Evolutionary conservation across 2,113 vertebrate species (phyloP), one percentile per base, ranked within the genome.

Genomic region (Nettapus auritus): DNA sequence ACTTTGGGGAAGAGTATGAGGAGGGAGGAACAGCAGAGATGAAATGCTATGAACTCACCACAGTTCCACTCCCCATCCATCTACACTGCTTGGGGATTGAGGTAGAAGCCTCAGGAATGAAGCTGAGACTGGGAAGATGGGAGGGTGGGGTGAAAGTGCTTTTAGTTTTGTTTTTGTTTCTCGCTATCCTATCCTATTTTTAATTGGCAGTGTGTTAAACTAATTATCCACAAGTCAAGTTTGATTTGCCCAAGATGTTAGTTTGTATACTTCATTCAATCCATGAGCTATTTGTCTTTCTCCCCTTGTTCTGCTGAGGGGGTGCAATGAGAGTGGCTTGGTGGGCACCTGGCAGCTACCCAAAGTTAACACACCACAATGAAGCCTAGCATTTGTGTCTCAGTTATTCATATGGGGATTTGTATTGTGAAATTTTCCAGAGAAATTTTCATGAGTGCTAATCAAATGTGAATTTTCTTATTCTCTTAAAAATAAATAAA

Each of bases 121-220:
- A 68, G 16, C 34, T 63, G 12, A 57, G 22, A 3, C 33, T 74
- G 3, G 11, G 23, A 13, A 34, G 60, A 80, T 83, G 34, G 1
- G 0, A 1, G 2, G 11, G 6, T 46, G 10, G 15, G 48, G 26
- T 6, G 2, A 33, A 64, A 2, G 1, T 29, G 6, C 2, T 6
- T 33, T 73, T 76, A 16, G 2, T 50, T 79, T 66, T 38, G 3
- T 2, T 48, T 87, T 90, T 88, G 12, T 55, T 88, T 79, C 53
- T 82, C 52, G 68, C 3, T 71, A 80, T 31, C 12, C 5, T 48
- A 56, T 13, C 69, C 4, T 84, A 21, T 57, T 71, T 87, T 88
- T 75, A 63, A 59, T 50, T 40, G 6, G 1, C 50, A 70, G 36
- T 69, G 69, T 60, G 50, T 48, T 50, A 64, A 52, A 70, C 48